Evolutionary conservation across 2,888 invertebrate genomes (phyloP), one percentile per base, ranked within the genome.

Genomic region (Cyclophora albipunctata): DNA sequence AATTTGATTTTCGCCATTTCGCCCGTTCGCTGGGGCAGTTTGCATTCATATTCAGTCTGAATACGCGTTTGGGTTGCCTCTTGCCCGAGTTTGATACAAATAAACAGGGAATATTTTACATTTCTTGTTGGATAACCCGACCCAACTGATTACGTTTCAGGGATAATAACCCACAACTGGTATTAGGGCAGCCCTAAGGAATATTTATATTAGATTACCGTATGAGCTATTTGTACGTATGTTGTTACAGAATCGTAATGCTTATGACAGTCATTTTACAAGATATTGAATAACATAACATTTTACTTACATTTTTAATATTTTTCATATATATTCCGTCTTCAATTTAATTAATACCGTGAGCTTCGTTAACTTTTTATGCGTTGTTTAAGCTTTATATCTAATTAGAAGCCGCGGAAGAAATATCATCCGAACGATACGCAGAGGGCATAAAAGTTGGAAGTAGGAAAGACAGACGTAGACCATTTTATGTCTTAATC

Each of bases 1-100:
- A 88, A 88, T 88, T 88, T 88, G 88, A 87, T 88, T 88, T 86
- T 85, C 83, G 83, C 88, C 85, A 84, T 88, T 87, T 66, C 79
- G 78, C 76, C 80, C 82, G 78, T 87, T 87, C 81, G 82, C 75
- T 69, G 70, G 78, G 83, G 86, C 86, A 85, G 85, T 88, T 88
- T 88, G 85, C 85, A 88, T 88, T 88, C 87, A 87, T 88, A 88
- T 88, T 86, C 84, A 79, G 84, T 81, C 82, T 82, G 86, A 81
- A 87, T 87, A 86, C 84, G 80, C 86, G 76, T 84, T 83, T 74
- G 87, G 87, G 85, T 82, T 81, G 83, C 84, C 79, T 84, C 78
- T 79, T 78, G 75, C 78, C 78, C 75, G 71, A 80, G 80, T 84
- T 83, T 82, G 88, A 84, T 88, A 87, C 85, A 88, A 87, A 85